Conservation (phyloP, 2,113 vertebrate species). For the Nasalis larvatus region DNA sequence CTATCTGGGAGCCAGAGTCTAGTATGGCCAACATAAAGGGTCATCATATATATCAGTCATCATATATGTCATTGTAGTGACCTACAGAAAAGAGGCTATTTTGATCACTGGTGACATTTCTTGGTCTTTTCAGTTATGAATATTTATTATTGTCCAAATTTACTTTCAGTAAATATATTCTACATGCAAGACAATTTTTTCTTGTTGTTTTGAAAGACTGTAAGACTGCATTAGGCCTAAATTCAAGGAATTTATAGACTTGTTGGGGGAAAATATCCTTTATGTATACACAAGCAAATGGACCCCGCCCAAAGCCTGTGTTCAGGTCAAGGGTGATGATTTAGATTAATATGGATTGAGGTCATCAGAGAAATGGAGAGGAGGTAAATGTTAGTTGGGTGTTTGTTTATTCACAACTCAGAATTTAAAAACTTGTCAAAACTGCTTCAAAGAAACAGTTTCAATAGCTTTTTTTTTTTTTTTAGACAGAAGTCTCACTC, state of each 20-base stretch:
- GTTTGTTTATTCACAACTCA: neutral
- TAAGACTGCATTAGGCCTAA: neutral
- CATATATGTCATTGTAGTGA: too few relatives aligned
- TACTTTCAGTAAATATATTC: neutral
- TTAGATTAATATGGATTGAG: neutral
- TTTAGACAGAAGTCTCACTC: too few relatives aligned
- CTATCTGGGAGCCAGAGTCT: neutral
- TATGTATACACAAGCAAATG: neutral
- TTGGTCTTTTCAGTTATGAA: neutral
- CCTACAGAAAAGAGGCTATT: neutral
- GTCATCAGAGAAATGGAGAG: neutral
- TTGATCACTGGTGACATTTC: neutral
- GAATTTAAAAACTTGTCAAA: neutral
- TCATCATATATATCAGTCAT: too few relatives aligned
- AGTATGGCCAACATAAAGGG: neutral
- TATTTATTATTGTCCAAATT: neutral
- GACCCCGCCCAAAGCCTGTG: accelerated
- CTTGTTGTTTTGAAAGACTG: neutral
- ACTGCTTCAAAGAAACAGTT: neutral
- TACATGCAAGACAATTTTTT: neutral
- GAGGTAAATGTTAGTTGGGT: neutral
- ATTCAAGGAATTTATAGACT: neutral
- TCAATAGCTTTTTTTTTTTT: neutral
- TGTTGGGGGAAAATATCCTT: neutral
- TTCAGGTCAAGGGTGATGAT: neutral